Base-by-base conservation (phyloP, 64 coral and sea anemone genomes). In the Pachyseris speciosa region DNA sequence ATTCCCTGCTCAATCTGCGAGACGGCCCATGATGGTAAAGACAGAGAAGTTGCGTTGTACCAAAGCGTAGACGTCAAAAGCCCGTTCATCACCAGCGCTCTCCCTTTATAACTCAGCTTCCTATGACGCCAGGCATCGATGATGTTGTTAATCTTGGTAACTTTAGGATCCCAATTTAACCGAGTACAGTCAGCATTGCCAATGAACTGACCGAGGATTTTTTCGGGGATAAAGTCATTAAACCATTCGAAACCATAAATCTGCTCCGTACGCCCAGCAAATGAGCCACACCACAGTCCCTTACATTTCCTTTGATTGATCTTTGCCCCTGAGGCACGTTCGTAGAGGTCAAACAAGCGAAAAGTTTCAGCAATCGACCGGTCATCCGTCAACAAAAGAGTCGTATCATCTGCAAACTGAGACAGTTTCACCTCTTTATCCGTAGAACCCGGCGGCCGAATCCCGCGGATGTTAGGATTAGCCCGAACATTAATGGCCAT, bases 331-430 rank as follows among this genome's bases (percentile, higher is more conserved):
- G 86, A 88, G 22, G 86, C 92, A 2, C 44, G 11, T 20, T 88
- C 64, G 41, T 72, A 94, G 4, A 12, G 9, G 32, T 45, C 25
- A 64, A 39, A 63, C 0, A 40, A 12, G 5, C 55, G 1, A 13
- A 94, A 88, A 43, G 57, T 34, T 1, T 64, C 6, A 28, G 9
- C 2, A 2, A 94, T 63, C 1, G 85, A 94, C 4, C 22, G 1
- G 16, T 57, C 25, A 3, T 72, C 36, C 3, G 64, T 25, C 2
- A 88, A 29, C 24, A 67, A 12, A 1, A 89, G 29, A 3, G 86
- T 72, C 11, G 85, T 94, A 24, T 88, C 74, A 65, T 88, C 92
- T 0, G 92, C 92, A 34, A 72, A 93, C 16, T 86, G 64, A 0
- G 48, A 72, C 5, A 64, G 9, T 31, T 69, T 55, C 10, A 53